Conservation (phyloP, 2,888 invertebrate species). For the Apodemia duryi region DNA sequence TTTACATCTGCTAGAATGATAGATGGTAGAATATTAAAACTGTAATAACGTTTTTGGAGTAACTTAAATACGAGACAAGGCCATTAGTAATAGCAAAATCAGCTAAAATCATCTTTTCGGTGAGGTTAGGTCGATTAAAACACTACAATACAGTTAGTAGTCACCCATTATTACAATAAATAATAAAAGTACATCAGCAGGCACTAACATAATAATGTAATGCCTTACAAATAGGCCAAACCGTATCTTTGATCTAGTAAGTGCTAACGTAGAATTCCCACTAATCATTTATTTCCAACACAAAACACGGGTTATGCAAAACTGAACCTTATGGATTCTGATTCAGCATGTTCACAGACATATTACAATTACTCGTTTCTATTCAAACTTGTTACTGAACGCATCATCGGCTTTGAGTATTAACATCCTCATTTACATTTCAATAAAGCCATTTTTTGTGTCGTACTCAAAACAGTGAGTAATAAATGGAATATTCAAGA, state of each 20-base stretch:
- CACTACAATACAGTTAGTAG: too few species aligned
- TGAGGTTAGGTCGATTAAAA: too few species aligned
- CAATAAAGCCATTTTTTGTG: constrained; percentile 34
- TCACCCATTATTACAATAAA: too few species aligned
- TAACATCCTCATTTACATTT: constrained; percentile 37
- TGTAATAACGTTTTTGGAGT: too few species aligned
- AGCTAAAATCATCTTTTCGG: too few species aligned
- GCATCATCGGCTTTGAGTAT: constrained; percentile 39
- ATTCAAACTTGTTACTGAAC: constrained; percentile 30
- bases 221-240: constrained; percentile 21
- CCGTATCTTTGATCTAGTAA: constrained; percentile 55
- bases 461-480: constrained; percentile 32
- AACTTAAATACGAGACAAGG: too few species aligned
- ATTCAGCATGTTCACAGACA: constrained; percentile 33
- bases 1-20: too few species aligned
- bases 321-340: constrained; percentile 42
- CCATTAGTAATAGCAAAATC: too few species aligned
- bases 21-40: too few species aligned
- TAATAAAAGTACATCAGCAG: neutral
- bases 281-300: constrained; percentile 52
- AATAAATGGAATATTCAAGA: constrained; percentile 36
- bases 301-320: constrained; percentile 34
- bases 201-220: neutral
- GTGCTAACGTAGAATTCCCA: constrained; percentile 29
- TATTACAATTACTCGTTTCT: constrained; percentile 32